Conservation (phyloP, 2,888 invertebrate species). For the Diogma glabrata region DNA sequence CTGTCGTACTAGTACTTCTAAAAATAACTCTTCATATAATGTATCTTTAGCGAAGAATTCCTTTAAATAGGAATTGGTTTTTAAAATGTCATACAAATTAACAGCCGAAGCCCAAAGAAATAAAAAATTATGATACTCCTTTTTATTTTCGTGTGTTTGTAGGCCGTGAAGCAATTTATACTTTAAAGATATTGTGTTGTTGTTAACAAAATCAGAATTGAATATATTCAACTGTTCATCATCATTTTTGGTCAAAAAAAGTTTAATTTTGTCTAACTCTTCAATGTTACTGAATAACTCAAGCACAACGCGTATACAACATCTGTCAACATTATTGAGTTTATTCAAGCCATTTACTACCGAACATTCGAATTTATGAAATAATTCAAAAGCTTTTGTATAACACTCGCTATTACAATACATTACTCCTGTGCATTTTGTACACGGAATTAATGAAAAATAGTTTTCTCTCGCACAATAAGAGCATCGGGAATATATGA, state of each 20-base stretch:
- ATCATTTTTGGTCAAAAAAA: background rate
- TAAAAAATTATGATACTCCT: too few species aligned
- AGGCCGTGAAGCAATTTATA: constrained; percentile 51
- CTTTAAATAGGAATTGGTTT: constrained; percentile 43
- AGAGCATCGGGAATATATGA: constrained; percentile 35
- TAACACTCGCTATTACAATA: constrained; percentile 33
- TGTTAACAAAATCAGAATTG: constrained; percentile 26
- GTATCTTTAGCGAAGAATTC: constrained; percentile 25
- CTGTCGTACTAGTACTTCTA: constrained; percentile 58
- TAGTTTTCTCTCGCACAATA: constrained; percentile 33
- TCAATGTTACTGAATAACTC: constrained; percentile 27
- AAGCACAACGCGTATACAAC: constrained; percentile 54
- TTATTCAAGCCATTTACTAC: constrained; percentile 48
- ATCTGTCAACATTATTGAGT: constrained; percentile 53
- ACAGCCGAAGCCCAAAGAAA: constrained; percentile 49
- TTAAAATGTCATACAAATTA: constrained; percentile 49
- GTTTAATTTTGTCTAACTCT: constrained; percentile 32
- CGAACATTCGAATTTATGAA: constrained; percentile 68
- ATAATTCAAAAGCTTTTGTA: constrained; percentile 47
- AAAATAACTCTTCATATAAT: constrained; percentile 37
- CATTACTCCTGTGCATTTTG: constrained; percentile 33
- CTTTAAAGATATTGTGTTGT: constrained; percentile 30
- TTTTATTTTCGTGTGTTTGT: constrained; percentile 52
- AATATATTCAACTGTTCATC: constrained; percentile 25
- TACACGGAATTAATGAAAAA: constrained; percentile 33